Percentiles rank a stretch among this genome's conserved stretches.
These are phyloP conservation scores for Caenorhabditis inopinata DNA, from an alignment of 1,140 invertebrate species.

Conservation along the genomic window DNA sequence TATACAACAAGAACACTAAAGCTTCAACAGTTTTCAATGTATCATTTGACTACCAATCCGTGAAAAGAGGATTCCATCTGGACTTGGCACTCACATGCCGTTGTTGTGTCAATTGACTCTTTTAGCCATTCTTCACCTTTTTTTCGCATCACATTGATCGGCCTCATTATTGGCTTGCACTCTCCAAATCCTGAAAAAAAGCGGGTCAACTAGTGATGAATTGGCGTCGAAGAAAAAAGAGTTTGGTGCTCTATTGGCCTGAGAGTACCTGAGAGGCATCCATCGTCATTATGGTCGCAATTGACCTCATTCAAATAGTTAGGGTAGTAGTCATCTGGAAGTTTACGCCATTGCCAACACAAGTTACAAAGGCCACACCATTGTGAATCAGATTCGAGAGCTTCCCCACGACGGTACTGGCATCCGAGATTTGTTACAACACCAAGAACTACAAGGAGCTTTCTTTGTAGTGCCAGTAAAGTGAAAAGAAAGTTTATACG, in stretches of 20 bases:
- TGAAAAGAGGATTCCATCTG: slow-evolving; percentile 31
- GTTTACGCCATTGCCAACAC: slow-evolving; percentile 43
- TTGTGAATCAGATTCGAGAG: neutral
- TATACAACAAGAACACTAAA: neutral
- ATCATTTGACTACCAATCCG: slow-evolving; percentile 28
- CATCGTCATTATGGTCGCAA: slow-evolving; percentile 35
- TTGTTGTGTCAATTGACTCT: slow-evolving; percentile 31
- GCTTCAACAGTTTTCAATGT: neutral
- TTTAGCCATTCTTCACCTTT: slow-evolving; percentile 29
- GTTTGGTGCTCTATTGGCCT: neutral
- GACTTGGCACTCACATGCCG: slow-evolving; percentile 42
- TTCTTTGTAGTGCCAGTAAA: neutral
- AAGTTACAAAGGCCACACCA: slow-evolving; percentile 40
- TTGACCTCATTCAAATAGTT: slow-evolving; percentile 44
- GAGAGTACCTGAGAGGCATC: slow-evolving; percentile 37
- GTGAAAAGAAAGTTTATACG: no score
- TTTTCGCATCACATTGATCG: slow-evolving; percentile 30
- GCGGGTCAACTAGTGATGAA: neutral
- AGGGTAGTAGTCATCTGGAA: slow-evolving; percentile 33
- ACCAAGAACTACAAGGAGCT: slow-evolving; percentile 28
- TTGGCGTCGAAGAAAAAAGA: neutral
- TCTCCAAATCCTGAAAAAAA: slow-evolving; percentile 40
- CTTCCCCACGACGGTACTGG: slow-evolving; percentile 28
- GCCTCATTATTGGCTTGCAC: slow-evolving; percentile 32
- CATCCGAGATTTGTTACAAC: slow-evolving; percentile 33